Percentiles rank a stretch among this genome's conserved stretches.
phyloP scores from a whole-genome alignment of 2,113 vertebrate species.

The Polypterus bichir region DNA sequence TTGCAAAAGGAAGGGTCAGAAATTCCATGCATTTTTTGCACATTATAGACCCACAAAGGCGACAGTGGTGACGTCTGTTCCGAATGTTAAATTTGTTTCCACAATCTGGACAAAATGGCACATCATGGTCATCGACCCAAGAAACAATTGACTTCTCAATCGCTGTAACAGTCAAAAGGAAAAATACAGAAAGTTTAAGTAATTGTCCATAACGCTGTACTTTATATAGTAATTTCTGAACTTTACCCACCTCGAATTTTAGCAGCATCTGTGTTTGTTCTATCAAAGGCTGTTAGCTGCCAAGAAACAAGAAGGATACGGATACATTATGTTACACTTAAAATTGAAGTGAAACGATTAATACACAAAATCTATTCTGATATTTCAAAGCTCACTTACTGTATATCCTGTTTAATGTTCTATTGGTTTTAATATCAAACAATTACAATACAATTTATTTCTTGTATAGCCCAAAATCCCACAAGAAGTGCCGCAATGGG shows the following conservation, averaged over 20 bases:
- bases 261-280: constrained; percentile 69
- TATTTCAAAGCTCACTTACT: too few relatives aligned
- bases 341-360: too few relatives aligned
- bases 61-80: constrained; percentile 89
- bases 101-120: constrained; percentile 93
- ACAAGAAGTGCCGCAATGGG: too few relatives aligned
- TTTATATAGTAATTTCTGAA: too few relatives aligned
- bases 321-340: too few relatives aligned
- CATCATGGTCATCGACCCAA: constrained; percentile 92
- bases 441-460: too few relatives aligned
- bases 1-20: constrained; percentile 70
- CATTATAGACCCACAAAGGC: constrained; percentile 95
- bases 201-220: not conserved
- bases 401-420: too few relatives aligned
- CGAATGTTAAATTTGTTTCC: constrained; percentile 84
- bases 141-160: constrained; percentile 88
- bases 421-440: too few relatives aligned
- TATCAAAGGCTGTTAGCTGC: constrained; percentile 89
- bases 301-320: constrained; percentile 23
- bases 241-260: constrained; percentile 79
- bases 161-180: constrained; percentile 40
- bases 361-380: too few relatives aligned
- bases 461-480: too few relatives aligned
- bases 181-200: not conserved
- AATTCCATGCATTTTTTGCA: constrained; percentile 87